phyloP scores from a whole-genome alignment of 1,140 invertebrate species.

The Lordiphosa mommai region DNA sequence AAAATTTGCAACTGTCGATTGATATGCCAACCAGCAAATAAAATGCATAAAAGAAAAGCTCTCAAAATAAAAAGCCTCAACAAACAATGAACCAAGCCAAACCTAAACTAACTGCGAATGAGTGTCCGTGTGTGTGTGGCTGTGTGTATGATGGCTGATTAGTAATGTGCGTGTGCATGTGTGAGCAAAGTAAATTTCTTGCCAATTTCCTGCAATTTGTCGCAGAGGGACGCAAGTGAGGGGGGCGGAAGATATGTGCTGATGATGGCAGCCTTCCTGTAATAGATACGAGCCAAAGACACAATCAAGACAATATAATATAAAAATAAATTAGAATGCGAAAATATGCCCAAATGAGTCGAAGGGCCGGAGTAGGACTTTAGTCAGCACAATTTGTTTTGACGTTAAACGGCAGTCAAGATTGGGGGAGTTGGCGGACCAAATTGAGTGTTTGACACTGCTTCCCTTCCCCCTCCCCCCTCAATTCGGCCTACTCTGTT shows the following conservation, averaged over 20 bases:
- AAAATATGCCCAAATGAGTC: slow-evolving; percentile 49
- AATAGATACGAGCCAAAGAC: slow-evolving; percentile 58
- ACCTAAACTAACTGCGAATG: slow-evolving; percentile 10
- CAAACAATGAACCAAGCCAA: slow-evolving; percentile 39
- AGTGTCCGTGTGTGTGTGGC: not conserved
- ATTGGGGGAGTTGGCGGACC: not conserved
- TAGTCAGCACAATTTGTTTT: slow-evolving; percentile 52
- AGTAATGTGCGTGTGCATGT: slow-evolving; percentile 16
- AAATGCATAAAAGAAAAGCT: slow-evolving; percentile 29
- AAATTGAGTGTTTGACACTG: slow-evolving; percentile 61
- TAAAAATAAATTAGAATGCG: slow-evolving; percentile 73
- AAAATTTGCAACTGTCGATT: slow-evolving; percentile 37
- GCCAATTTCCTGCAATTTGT: slow-evolving; percentile 76
- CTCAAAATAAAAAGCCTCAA: slow-evolving; percentile 12
- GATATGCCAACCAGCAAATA: slow-evolving; percentile 48
- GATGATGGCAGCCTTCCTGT: slow-evolving; percentile 39
- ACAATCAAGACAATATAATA: slow-evolving; percentile 72
- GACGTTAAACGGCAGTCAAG: slow-evolving; percentile 39
- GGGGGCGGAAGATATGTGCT: not conserved
- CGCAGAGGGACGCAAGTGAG: slow-evolving; percentile 30
- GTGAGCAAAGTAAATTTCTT: slow-evolving; percentile 54
- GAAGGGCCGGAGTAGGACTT: not conserved
- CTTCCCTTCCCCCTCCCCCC: not conserved
- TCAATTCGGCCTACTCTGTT: too few relatives aligned
- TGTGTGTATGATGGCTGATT: slow-evolving; percentile 10